A percentile compares a stretch with the other conserved stretches of the same genome.
phyloP scores from a whole-genome alignment of 2,797 vertebrate genomes.

The Rhincodon typus region DNA sequence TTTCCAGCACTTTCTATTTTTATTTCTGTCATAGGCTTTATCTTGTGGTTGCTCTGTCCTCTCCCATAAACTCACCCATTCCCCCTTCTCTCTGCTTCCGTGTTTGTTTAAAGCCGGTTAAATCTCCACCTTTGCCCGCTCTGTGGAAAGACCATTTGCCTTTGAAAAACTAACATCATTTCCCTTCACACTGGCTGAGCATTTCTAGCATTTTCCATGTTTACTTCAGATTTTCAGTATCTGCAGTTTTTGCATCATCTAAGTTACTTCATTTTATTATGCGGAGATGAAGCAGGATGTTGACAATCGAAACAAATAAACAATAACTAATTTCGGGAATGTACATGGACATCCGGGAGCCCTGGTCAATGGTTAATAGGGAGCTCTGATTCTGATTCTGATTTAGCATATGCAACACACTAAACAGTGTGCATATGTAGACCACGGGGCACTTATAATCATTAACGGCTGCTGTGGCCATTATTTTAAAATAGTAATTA shows the following conservation, averaged over 20 bases:
- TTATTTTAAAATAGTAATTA: not conserved
- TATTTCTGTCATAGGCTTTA: not conserved
- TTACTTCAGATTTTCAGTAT: not conserved
- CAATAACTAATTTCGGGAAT: not conserved
- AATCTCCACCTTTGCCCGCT: not conserved
- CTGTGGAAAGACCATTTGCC: not conserved
- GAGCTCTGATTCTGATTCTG: not conserved
- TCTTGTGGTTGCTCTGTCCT: not conserved
- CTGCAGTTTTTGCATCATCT: not conserved
- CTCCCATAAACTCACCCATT: not conserved
- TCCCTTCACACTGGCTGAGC: not conserved
- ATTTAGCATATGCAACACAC: not conserved
- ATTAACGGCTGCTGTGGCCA: not conserved
- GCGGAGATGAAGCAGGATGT: not conserved
- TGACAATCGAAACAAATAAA: not conserved
- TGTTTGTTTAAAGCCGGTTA: not conserved
- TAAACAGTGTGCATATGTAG: not conserved
- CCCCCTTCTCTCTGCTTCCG: not conserved
- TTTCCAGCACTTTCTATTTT: no score
- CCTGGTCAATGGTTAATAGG: not conserved
- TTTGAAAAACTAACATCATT: no score
- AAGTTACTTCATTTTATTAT: not conserved
- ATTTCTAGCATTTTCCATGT: not conserved
- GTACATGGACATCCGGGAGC: not conserved
- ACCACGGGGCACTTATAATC: not conserved